Evolutionary conservation across 2,888 invertebrate species (phyloP).

Genomic region (Drosophila niveifrons): DNA sequence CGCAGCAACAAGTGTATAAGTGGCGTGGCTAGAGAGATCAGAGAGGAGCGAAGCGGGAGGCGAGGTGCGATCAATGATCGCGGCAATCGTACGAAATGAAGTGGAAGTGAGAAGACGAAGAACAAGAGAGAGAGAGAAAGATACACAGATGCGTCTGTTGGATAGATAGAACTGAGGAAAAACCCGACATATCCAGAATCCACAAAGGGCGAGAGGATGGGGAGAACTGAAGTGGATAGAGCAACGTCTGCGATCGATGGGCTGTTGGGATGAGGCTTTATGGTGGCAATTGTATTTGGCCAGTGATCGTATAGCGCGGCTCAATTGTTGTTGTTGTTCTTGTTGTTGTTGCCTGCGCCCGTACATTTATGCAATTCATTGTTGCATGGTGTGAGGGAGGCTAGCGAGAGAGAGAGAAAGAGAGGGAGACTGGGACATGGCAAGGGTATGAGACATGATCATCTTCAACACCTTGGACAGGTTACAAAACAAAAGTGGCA

Average conservation of each 20-base stretch:
- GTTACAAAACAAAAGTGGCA: conserved; percentile 85
- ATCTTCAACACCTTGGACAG: conserved; percentile 86
- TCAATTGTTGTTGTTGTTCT: conserved; percentile 69
- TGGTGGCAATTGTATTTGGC: conserved; percentile 81
- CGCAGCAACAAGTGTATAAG: conserved; percentile 85
- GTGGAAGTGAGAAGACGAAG: conserved; percentile 37
- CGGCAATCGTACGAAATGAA: conserved; percentile 77
- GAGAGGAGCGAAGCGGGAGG: conserved; percentile 30
- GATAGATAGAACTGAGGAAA: conserved; percentile 53
- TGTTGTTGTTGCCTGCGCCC: conserved; percentile 50
- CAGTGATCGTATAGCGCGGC: conserved; percentile 66
- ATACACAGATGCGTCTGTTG: conserved; percentile 14
- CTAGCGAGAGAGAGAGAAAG: conserved; percentile 15
- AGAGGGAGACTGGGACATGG: conserved; percentile 12
- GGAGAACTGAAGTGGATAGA: neutral
- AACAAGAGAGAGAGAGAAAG: conserved; percentile 20
- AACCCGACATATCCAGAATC: neutral
- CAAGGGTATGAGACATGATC: conserved; percentile 82
- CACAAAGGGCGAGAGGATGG: neutral
- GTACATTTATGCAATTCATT: conserved; percentile 81
- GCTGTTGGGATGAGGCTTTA: conserved; percentile 65
- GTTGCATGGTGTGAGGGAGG: conserved; percentile 52
- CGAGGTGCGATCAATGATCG: conserved; percentile 80
- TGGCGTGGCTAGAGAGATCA: conserved; percentile 61
- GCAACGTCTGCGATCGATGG: conserved; percentile 54